Evolutionary conservation across 1,140 invertebrate genomes (phyloP).

Genomic region (Pemphigus obesinymphae): DNA sequence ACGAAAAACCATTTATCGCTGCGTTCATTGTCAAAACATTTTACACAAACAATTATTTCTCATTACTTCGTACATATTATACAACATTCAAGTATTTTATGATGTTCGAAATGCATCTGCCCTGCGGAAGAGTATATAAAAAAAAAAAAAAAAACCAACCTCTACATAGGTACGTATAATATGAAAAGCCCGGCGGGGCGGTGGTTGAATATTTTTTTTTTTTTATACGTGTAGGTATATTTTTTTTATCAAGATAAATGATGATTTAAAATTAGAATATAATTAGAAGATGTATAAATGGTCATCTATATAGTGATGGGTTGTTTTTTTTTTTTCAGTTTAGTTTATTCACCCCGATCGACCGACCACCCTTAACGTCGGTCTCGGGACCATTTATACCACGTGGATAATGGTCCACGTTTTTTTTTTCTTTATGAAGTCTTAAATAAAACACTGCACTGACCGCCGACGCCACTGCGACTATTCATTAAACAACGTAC

Average conservation of each 20-base stretch:
- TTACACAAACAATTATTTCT: slow-evolving; percentile 41
- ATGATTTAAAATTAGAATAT: slow-evolving; percentile 42
- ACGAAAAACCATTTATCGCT: slow-evolving; percentile 32
- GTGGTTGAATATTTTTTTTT: background rate
- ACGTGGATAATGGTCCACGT: slow-evolving; percentile 12
- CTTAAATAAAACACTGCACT: slow-evolving; percentile 22
- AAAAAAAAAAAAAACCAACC: background rate
- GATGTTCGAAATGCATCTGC: slow-evolving; percentile 34
- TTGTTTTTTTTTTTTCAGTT: slow-evolving; percentile 21
- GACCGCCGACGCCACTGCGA: background rate
- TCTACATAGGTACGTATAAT: background rate
- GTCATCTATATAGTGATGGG: slow-evolving; percentile 32
- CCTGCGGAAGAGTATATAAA: background rate
- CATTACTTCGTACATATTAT: slow-evolving; percentile 13
- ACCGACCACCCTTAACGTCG: slow-evolving; percentile 34
- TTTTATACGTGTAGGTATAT: slow-evolving; percentile 1
- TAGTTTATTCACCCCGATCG: slow-evolving; percentile 14
- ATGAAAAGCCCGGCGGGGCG: slow-evolving; percentile 38
- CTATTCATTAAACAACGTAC: slow-evolving; percentile 35
- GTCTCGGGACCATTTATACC: background rate
- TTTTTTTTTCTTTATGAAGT: slow-evolving; percentile 14
- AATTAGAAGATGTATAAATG: slow-evolving; percentile 40
- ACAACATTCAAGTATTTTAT: slow-evolving; percentile 25
- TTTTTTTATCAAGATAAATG: slow-evolving; percentile 40
- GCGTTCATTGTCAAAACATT: slow-evolving; percentile 39